These are phyloP conservation scores for Psammodynastes pulverulentus DNA, from an alignment of 2,113 vertebrate species.

Conservation along the genomic window DNA sequence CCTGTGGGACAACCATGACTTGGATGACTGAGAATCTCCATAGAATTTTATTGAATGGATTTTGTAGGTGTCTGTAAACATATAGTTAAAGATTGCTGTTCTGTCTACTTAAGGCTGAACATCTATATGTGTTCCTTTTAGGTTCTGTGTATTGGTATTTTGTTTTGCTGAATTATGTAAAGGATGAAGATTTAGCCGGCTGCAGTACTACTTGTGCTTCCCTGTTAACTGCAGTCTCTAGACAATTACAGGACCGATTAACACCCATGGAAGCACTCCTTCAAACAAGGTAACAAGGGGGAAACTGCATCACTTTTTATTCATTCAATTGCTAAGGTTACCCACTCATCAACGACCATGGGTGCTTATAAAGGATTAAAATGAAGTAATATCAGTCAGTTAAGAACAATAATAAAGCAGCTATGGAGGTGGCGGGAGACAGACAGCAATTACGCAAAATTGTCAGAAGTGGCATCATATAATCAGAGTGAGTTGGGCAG, in stretches of 20 bases:
- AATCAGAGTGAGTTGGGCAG: background rate
- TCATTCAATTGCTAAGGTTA: background rate
- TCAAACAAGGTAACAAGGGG: slow-evolving; percentile 84
- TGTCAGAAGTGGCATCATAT: background rate
- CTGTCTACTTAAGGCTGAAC: slow-evolving; percentile 1
- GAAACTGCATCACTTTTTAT: background rate
- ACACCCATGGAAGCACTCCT: slow-evolving; percentile 95
- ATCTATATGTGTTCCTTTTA: slow-evolving; percentile 45
- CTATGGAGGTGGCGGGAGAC: too few relatives aligned
- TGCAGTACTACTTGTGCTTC: slow-evolving; percentile 93
- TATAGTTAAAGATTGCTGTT: background rate
- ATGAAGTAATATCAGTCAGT: background rate
- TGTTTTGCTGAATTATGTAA: slow-evolving; percentile 96
- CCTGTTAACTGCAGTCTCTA: slow-evolving; percentile 89
- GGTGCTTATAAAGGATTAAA: background rate
- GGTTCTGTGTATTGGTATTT: slow-evolving; percentile 99
- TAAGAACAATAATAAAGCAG: background rate
- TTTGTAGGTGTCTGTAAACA: background rate
- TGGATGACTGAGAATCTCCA: too few relatives aligned
- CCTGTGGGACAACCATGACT: too few relatives aligned
- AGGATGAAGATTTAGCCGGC: slow-evolving; percentile 94
- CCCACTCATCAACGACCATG: background rate
- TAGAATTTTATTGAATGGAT: background rate
- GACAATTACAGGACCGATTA: slow-evolving; percentile 91
- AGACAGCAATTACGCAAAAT: background rate